Conservation (phyloP, 92 coral and sea anemone genomes). For the Montipora capitata region DNA sequence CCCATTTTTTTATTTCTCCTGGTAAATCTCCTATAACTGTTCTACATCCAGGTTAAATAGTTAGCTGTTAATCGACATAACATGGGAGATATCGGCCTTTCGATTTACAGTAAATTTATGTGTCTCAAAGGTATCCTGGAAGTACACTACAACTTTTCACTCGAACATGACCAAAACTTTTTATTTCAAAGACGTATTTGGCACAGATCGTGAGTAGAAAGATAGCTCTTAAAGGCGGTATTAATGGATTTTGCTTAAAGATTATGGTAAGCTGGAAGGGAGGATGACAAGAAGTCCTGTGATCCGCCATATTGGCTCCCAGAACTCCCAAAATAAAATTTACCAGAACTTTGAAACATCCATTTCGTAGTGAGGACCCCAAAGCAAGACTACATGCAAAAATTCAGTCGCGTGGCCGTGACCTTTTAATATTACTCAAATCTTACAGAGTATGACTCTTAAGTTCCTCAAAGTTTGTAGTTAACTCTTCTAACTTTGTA, state of each 20-base stretch:
- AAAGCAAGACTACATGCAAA: background rate
- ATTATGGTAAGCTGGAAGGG: too few species aligned
- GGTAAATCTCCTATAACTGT: background rate
- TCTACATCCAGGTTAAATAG: background rate
- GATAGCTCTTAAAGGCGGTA: too few species aligned
- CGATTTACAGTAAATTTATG: too few species aligned
- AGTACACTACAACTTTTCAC: too few species aligned
- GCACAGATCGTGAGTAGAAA: background rate
- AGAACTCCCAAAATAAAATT: background rate
- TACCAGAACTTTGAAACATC: too few species aligned
- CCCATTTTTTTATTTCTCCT: background rate
- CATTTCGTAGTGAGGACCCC: background rate
- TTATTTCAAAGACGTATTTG: constrained; percentile 17
- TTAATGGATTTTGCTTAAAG: too few species aligned
- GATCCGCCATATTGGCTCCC: background rate
- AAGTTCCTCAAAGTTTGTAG: too few species aligned
- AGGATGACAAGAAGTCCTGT: background rate
- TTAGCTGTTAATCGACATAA: background rate
- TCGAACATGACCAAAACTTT: constrained; percentile 12
- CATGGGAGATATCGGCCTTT: background rate
- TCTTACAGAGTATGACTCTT: background rate
- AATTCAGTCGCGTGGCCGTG: background rate
- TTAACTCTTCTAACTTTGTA: too few species aligned
- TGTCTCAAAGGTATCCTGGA: too few species aligned
- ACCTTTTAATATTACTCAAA: background rate